Evolutionary conservation across 2,888 invertebrate genomes (phyloP).

Genomic region (Sialis fuliginosa): DNA sequence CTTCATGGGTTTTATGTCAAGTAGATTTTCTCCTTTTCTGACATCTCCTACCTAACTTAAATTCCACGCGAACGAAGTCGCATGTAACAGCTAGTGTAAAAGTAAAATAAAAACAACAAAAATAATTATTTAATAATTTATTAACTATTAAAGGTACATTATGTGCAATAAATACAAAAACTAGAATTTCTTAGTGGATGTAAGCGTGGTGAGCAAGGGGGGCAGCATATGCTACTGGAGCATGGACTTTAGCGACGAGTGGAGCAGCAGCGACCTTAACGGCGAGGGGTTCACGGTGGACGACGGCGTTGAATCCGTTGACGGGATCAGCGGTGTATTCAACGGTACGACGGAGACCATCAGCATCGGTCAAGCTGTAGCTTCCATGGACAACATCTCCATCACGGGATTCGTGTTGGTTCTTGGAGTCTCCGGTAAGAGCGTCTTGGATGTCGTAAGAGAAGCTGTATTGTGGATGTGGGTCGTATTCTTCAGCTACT

Average conservation of each 20-base stretch:
- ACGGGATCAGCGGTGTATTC: conserved; percentile 20
- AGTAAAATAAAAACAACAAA: too few relatives aligned
- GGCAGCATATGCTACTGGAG: conserved; percentile 4
- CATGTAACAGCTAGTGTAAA: too few relatives aligned
- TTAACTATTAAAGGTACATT: too few relatives aligned
- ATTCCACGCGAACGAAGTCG: too few relatives aligned
- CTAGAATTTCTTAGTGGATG: conserved; percentile 7
- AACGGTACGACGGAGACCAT: conserved; percentile 28
- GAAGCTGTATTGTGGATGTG: conserved; percentile 25
- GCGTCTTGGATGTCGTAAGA: conserved; percentile 35
- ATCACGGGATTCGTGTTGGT: conserved; percentile 25
- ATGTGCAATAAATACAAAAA: conserved; percentile 2
- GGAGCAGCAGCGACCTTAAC: conserved; percentile 9
- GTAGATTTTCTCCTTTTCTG: too few relatives aligned
- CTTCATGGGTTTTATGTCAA: too few relatives aligned
- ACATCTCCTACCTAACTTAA: too few relatives aligned
- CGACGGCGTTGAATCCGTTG: conserved; percentile 4
- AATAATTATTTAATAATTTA: too few relatives aligned
- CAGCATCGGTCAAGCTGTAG: conserved; percentile 28
- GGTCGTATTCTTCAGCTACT: conserved; percentile 16
- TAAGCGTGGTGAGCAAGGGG: conserved; percentile 10
- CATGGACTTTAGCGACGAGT: conserved; percentile 8
- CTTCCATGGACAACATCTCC: conserved; percentile 27
- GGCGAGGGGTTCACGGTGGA: conserved; percentile 13
- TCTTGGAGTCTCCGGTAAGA: conserved; percentile 28